Base-by-base conservation (phyloP, 2,797 vertebrate genomes). In the Propithecus deckenii region DNA sequence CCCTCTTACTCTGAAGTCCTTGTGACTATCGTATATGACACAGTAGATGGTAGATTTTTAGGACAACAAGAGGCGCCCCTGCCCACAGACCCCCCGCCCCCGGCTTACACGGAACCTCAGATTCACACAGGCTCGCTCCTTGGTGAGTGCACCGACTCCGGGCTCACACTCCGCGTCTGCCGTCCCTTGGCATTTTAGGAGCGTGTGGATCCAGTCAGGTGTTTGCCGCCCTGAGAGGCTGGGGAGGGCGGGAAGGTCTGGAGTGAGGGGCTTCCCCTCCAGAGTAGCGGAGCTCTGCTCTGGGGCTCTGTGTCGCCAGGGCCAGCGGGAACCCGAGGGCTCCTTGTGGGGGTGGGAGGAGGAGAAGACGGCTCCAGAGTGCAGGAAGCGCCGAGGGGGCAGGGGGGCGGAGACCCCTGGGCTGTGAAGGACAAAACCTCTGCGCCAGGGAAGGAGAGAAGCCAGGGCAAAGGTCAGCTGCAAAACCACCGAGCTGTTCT, bases 21-120 rank as follows among this genome's bases (percentile, higher is more conserved):
- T 41, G 32, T 75, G 15, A 13, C 61, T 2, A 2, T 18, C 1
- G 2, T 7, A 0, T 2, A 8, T 46, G 38, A 55, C 38, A 30
- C 11, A 76, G n/a, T 4, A 35, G n/a, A 15, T 1, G 13, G 35
- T 12, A 52, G 38, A 38, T 32, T 55, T 89, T 20, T 30, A n/a
- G 72, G 38, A 43, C 13, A 17, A 23, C 17, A 6, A 35, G 48
- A 25, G 14, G 1, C 17, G 30, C 5, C 74, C 18, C 32, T 88
- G 61, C 23, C 18, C 4, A 4, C 2, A 43, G 7, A 7, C 28
- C 20, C 25, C 23, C 3, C 0, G 14, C 13, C 2, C 0, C 28
- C 0, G 32, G 20, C 41, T 14, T 22, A 11, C 0, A 1, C 0
- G 30, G 43, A 11, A 2, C 41, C 43, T 57, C 1, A 28, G 6